Evolutionary conservation across 2,797 vertebrate genomes (phyloP), one percentile per base, ranked within the genome.

Genomic region (Euthynnus affinis): DNA sequence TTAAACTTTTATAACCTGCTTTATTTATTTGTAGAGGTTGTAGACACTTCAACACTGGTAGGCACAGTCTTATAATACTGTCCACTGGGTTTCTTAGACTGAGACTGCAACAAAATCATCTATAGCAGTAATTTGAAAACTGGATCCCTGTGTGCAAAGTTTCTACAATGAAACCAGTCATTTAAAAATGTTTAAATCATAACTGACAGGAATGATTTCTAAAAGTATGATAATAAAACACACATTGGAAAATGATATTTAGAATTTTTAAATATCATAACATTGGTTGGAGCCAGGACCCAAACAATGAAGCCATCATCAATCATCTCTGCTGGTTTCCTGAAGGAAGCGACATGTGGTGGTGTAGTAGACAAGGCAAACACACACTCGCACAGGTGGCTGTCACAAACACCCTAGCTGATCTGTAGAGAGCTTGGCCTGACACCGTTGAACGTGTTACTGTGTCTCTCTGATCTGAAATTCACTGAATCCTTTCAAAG

Each of bases 291-390:
- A 87, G 84, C 81, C 65, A 88, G 88, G 90, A 89, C 81, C 90
- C 88, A 91, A 94, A 92, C 87, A 94, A 93, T 94, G 89, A 94
- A 94, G 88, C 71, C 72, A 84, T 91, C 88, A 91, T 95, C 89
- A 92, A 92, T 94, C 93, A 94, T 92, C 89, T 88, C 76, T 73
- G 74, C 88, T 73, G 85, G 72, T 90, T 95, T 96, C 95, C 95
- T 90, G 82, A 72, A 94, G 92, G 91, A 96, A 96, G 83, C 77
- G 53, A 81, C 81, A 79, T 86, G 84, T 82, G 85, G 76, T 62
- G 71, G 66, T 80, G 83, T 77, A 72, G 66, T 12, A 64, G 71
- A 83, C 57, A 74, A 83, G 64, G n/a, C 56, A 85, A 78, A 88
- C 72, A 88, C 71, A 81, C 80, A 85, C 75, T 82, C 76, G 27